A percentile compares a stretch with the other conserved stretches of the same genome.
phyloP scores from a whole-genome alignment of 2,113 vertebrate species.

The Ascaphus truei region DNA sequence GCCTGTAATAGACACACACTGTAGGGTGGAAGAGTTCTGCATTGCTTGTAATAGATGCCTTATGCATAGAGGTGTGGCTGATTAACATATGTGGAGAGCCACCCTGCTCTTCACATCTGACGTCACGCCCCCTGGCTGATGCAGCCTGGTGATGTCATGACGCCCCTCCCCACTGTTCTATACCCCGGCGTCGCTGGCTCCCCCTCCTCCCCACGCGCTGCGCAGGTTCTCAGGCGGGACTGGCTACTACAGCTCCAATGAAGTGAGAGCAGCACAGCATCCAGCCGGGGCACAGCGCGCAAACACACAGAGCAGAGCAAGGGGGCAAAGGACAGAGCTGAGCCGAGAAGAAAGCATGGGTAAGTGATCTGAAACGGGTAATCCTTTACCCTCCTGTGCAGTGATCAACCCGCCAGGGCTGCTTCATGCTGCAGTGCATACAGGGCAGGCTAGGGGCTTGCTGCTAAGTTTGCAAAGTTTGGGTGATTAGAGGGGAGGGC shows the following conservation, averaged over 20 bases:
- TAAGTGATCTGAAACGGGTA: neutral
- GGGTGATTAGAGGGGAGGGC: neutral
- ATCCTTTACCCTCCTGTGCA: neutral
- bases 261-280: slow-evolving; percentile 8
- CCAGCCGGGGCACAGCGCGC: neutral
- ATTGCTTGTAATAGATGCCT: no score
- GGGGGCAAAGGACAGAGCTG: neutral
- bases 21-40: no score
- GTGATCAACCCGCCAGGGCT: neutral
- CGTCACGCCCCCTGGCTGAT: no score
- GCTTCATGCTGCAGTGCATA: neutral
- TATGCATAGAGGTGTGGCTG: no score
- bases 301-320: neutral
- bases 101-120: neutral
- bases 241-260: slow-evolving; percentile 23
- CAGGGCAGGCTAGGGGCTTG: neutral
- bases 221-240: slow-evolving; percentile 7
- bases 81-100: no score
- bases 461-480: neutral
- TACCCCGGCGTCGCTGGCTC: neutral
- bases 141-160: neutral
- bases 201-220: slow-evolving; percentile 10
- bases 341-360: neutral
- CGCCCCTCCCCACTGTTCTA: neutral
- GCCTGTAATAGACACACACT: no score